Base-by-base conservation (phyloP, 1,140 invertebrate genomes). In the Papilio aristodemus region DNA sequence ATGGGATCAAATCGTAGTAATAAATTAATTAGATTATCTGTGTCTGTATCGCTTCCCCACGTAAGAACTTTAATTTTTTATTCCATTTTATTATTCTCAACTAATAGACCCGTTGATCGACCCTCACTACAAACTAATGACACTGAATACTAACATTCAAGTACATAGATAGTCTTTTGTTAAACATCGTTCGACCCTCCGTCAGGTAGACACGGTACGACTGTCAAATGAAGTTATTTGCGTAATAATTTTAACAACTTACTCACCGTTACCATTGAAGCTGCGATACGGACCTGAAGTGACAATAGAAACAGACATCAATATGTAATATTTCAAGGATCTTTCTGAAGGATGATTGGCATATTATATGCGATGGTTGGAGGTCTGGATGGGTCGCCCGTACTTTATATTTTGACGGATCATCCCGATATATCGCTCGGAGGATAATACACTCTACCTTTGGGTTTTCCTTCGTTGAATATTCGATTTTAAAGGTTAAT, bases 201-300 rank as follows among this genome's bases (percentile, higher is more conserved):
- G n/a, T n/a, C n/a, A n/a, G n/a, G n/a, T n/a, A n/a, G n/a, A n/a
- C n/a, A n/a, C n/a, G n/a, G n/a, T n/a, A n/a, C n/a, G n/a, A n/a
- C n/a, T n/a, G n/a, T 9, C 10, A 41, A 10, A 13, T 9, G 9
- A 41, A 41, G 39, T 2, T 9, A 41, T 41, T 13, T 41, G 2
- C 10, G 3, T 4, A 25, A 25, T 27, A 32, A 27, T 27, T 46
- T 46, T 39, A 58, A 14, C 32, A 69, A 59, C 36, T 7, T 10
- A 75, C 76, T 73, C 67, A 80, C 78, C 78, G 22, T 80, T 80
- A 4, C 74, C 78, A 8, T 67, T 67, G 37, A 80, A 80, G 9
- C 73, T 74, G 46, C 69, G 74, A 27, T 75, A 36, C 14, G 72
- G 50, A n/a, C 71, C 78, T 79, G 74, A 50, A 76, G 74, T 41